Base-by-base conservation (phyloP, 2,797 vertebrate species). In the Geotria australis region DNA sequence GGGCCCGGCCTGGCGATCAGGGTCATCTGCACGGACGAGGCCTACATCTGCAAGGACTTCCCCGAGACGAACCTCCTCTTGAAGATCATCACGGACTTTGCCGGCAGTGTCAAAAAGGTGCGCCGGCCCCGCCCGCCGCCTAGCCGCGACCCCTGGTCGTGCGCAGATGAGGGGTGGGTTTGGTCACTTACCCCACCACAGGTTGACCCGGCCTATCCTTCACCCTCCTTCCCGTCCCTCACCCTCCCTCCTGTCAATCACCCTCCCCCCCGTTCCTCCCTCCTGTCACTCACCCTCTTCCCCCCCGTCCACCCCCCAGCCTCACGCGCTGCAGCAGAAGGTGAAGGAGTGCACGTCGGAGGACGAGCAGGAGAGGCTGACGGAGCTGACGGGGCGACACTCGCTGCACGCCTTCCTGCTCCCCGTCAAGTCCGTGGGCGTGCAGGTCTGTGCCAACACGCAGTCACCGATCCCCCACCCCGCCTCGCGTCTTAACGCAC, bases 321-420 rank as follows among this genome's bases (percentile, higher is more conserved):
- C 91, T 2, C 91, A 98, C 60, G 78, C 76, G 1, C 65, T 96
- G 63, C 73, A 96, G 65, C 91, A 98, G 63, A 84, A 85, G 74
- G 91, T 98, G 65, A 98, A 94, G 73, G 81, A 85, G 0, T 98
- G 86, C 68, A 88, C 89, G 48, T 82, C 77, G 6, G 91, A 94
- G 10, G 91, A 96, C 62, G 89, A 95, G 61, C 86, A 98, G 72
- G 91, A 98, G 70, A 94, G 85, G 64, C 74, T 98, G 69, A 80
- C 93, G 85, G 83, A 94, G 66, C 89, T 98, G 67, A 96, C 91
- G 64, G 94, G 89, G 77, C 79, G 85, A 73, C 83, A 95, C 78
- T 88, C 91, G 75, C 78, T 98, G 66, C 95, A 83, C 76, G 89
- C 89, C 79, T 98, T 98, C 71, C 71, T 98, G 73, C 74, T 98